Base-by-base conservation (phyloP, 1,140 invertebrate species). In the Drosophila guanche region DNA sequence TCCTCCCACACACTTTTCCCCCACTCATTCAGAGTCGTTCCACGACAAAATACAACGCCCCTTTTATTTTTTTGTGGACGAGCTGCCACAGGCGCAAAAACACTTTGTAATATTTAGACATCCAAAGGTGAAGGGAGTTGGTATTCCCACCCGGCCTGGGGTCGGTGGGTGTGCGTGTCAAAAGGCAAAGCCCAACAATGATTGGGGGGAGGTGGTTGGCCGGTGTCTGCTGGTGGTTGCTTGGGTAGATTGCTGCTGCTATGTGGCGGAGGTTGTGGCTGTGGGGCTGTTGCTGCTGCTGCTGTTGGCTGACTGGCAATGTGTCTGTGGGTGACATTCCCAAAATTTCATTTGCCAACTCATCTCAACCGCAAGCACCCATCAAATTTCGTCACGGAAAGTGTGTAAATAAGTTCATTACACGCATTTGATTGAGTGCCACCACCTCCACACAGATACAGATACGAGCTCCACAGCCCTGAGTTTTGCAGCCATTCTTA, bases 361-460 rank as follows among this genome's bases (percentile, higher is more conserved):
- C 53, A 46, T 33, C 62, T 61, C 57, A 62, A 72, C 73, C 63
- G 63, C 77, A 61, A 60, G 29, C 60, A 59, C 60, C 63, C 73
- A 78, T 69, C 70, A 58, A 65, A 86, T 86, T 86, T 68, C 73
- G 80, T 76, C 80, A 85, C 80, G 80, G 68, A 85, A 86, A 85
- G 80, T 85, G 81, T 85, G 76, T 85, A 86, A 85, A 86, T 85
- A 86, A 76, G 58, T 85, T 86, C 77, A 85, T 86, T 80, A 86
- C 76, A 60, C 57, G 59, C 63, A 73, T 85, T 85, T 86, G 76
- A 86, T 84, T 86, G 81, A 76, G 80, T 56, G 60, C 42, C 12
- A 10, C 23, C 22, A 7, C 42, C 22, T 27, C 43, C 5, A 12
- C 27, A 12, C 6, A 12, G 5, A 8, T 12, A 54, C 27, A 8